A percentile compares a stretch with the other conserved stretches of the same genome.
Evolutionary conservation across 2,888 invertebrate species (phyloP).

Genomic region (Lordiphosa andalusiaca): DNA sequence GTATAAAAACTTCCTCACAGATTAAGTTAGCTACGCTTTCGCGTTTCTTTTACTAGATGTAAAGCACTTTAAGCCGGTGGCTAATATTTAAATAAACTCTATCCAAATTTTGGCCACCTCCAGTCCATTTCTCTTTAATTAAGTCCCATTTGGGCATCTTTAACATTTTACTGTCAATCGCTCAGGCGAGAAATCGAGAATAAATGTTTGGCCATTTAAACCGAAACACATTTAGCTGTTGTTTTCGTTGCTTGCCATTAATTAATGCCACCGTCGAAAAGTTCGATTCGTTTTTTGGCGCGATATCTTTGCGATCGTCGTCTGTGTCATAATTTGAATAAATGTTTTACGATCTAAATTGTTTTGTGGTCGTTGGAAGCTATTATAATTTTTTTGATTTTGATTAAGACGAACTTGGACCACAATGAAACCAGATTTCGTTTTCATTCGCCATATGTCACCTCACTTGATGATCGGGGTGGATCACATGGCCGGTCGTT

Average conservation of each 20-base stretch:
- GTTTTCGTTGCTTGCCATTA: constrained; percentile 13
- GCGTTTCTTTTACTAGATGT: no score
- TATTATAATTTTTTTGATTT: constrained; percentile 29
- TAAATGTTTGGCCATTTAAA: constrained; percentile 59
- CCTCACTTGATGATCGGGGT: constrained; percentile 1
- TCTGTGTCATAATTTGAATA: constrained; percentile 49
- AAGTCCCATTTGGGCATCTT: constrained; percentile 33
- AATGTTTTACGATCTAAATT: constrained; percentile 63
- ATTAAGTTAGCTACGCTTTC: no score
- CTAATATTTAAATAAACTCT: no score
- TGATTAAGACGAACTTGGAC: constrained; percentile 59
- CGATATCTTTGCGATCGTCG: constrained; percentile 52
- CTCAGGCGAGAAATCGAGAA: constrained; percentile 28
- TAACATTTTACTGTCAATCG: constrained; percentile 37
- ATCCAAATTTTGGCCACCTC: no score
- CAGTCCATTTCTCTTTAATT: constrained; percentile 35
- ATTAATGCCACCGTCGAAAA: constrained; percentile 46
- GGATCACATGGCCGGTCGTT: no score
- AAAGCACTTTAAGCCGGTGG: no score
- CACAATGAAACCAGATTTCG: constrained; percentile 62
- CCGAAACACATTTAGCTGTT: constrained; percentile 40
- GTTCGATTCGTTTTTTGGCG: constrained; percentile 20
- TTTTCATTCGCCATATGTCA: constrained; percentile 11
- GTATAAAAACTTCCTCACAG: no score
- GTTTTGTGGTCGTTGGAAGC: constrained; percentile 23